Evolutionary conservation across 1,140 invertebrate species (phyloP), one percentile per base, ranked within the genome.

Genomic region (Eriocheir sinensis): DNA sequence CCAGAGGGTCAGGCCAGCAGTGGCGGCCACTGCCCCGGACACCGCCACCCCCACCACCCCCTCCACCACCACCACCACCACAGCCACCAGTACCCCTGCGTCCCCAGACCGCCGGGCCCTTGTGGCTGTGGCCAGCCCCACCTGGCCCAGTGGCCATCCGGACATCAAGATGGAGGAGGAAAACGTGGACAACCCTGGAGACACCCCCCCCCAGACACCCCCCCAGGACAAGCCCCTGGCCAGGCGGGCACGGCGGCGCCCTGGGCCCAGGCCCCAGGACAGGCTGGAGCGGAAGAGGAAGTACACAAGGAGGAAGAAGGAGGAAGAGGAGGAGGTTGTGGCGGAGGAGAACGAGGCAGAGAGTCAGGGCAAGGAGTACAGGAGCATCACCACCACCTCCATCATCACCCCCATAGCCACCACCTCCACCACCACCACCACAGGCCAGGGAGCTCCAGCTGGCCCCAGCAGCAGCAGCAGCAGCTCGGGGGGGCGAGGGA

Each of bases 121-220:
- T n/a, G n/a, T n/a, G n/a, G 44, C 44, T 8, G 44, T 48, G 44
- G 60, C 27, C 21, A 72, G 21, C n/a, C 21, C 60, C 6, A n/a
- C 27, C n/a, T 72, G 60, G 60, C 12, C 60, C 36, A 91, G 41
- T 89, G 53, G 80, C 38, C 40, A 36, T 32, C 38, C 48, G 81
- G 8, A 79, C 0, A 86, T 89, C 34, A 92, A 91, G 41, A 21
- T 94, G n/a, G 90, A 94, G 32, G 94, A 94, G 44, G 81, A 79
- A 92, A 83, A 88, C 48, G 94, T 90, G 0, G 89, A 91, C 34
- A 91, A 94, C 30, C 94, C 94, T 6, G 94, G 89, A 34, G 94
- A 94, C 34, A 94, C 94, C 36, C 94, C 94, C 9, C 94, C 94
- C 12, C 89, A 91, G 15, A 94, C 94, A 32, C 94, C 94, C 12